Evolutionary conservation across 1,140 invertebrate species (phyloP).

Genomic region (Diabrotica virgifera): DNA sequence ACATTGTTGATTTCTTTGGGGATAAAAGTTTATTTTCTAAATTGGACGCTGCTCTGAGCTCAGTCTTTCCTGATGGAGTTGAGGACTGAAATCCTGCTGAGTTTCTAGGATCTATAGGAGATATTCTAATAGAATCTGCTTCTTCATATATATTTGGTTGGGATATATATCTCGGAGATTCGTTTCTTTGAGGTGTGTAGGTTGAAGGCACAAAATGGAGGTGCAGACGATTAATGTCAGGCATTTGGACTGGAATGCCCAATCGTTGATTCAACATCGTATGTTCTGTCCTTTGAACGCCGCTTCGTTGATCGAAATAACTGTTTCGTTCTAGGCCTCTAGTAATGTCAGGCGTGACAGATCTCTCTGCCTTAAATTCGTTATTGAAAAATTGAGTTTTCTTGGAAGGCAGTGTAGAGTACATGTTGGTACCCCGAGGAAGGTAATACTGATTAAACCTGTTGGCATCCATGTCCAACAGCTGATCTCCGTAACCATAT

Average conservation of each 20-base stretch:
- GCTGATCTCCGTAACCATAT: slow-evolving; percentile 24
- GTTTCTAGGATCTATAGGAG: slow-evolving; percentile 62
- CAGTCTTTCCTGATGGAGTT: slow-evolving; percentile 55
- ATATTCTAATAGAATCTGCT: slow-evolving; percentile 51
- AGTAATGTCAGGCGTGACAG: slow-evolving; percentile 58
- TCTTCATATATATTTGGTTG: slow-evolving; percentile 14
- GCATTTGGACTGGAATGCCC: slow-evolving; percentile 40
- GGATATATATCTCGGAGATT: not conserved
- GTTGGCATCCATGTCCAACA: slow-evolving; percentile 17
- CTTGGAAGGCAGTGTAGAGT: slow-evolving; percentile 43
- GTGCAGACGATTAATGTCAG: slow-evolving; percentile 29
- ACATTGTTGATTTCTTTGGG: slow-evolving; percentile 69
- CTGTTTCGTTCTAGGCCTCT: slow-evolving; percentile 46
- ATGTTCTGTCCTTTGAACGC: slow-evolving; percentile 11
- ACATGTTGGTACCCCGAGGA: slow-evolving; percentile 27
- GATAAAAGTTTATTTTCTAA: slow-evolving; percentile 51
- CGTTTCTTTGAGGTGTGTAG: not conserved
- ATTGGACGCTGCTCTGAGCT: slow-evolving; percentile 39
- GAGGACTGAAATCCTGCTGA: slow-evolving; percentile 55
- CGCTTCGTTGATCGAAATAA: not conserved
- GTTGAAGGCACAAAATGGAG: slow-evolving; percentile 27
- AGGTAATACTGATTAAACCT: slow-evolving; percentile 30
- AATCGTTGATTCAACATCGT: slow-evolving; percentile 16
- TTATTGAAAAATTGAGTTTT: slow-evolving; percentile 38
- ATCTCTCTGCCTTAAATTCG: slow-evolving; percentile 50